Percentiles rank a stretch among this genome's conserved stretches.
Conservation (phyloP, 2,113 vertebrate species). For the Conger conger region DNA sequence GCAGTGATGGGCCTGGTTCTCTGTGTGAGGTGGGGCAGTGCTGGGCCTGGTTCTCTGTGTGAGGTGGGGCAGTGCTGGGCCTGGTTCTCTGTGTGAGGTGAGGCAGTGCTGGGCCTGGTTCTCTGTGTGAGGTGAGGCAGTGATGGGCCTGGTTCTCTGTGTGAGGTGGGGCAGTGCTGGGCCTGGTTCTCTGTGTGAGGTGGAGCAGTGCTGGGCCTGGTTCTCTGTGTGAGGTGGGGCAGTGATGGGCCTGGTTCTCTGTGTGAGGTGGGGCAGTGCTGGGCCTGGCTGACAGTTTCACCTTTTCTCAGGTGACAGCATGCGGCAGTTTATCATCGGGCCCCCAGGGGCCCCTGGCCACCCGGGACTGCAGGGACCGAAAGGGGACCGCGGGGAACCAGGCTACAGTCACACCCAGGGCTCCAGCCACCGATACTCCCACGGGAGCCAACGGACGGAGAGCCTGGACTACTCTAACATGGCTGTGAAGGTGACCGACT, state of each 20-base stretch:
- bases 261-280: neutral
- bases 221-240: neutral
- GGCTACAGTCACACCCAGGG: conserved; percentile 23
- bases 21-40: neutral
- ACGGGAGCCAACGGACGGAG: conserved; percentile 52
- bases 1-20: neutral
- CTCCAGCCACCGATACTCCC: neutral
- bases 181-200: no score
- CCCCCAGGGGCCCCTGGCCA: conserved; percentile 78
- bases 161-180: neutral
- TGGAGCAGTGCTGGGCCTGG: neutral
- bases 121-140: neutral
- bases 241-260: neutral
- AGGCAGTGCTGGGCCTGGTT: neutral
- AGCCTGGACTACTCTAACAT: conserved; percentile 83
- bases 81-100: no score
- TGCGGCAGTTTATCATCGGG: conserved; percentile 74
- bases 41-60: neutral
- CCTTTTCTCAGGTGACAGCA: conserved; percentile 74
- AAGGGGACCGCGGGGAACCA: conserved; percentile 67
- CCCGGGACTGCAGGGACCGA: conserved; percentile 56
- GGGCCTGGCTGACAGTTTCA: neutral
- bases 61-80: neutral
- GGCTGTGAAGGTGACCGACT: conserved; percentile 84
- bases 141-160: neutral